These are phyloP conservation scores for Nipponia nippon DNA, from an alignment of 2,113 vertebrate genomes.

Conservation along the genomic window DNA sequence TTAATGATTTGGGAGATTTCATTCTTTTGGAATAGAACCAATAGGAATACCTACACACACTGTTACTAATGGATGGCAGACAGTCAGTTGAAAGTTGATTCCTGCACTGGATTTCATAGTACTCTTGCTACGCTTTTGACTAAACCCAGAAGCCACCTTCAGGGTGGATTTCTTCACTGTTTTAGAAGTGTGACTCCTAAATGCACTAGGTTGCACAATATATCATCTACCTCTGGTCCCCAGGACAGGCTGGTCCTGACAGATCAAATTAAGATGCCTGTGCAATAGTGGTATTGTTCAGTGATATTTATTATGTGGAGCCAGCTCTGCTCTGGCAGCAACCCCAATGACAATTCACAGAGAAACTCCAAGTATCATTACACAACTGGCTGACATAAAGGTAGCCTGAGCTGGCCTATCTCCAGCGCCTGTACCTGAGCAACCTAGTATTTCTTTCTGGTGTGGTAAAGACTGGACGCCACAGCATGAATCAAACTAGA, in stretches of 20 bases:
- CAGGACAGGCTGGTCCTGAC: not conserved
- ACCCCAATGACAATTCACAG: not conserved
- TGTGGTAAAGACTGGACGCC: not conserved
- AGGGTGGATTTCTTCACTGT: not conserved
- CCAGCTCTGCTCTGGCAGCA: not conserved
- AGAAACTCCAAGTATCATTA: not conserved
- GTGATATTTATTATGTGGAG: not conserved
- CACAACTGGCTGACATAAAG: not conserved
- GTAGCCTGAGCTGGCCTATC: not conserved
- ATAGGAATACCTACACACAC: not conserved
- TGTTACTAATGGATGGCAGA: not conserved
- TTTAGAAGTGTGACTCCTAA: not conserved
- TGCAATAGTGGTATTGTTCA: not conserved
- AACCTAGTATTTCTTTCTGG: not conserved
- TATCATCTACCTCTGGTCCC: not conserved
- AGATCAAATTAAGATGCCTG: not conserved
- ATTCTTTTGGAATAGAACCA: not conserved
- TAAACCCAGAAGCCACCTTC: not conserved
- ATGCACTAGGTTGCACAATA: not conserved
- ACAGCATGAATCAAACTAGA: not conserved
- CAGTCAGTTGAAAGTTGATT: not conserved
- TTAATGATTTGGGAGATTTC: not conserved
- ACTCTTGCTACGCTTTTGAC: not conserved
- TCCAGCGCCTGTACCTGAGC: not conserved
- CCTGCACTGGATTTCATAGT: not conserved